phyloP scores from a whole-genome alignment of 1,140 invertebrate genomes.

The Procambarus clarkii region DNA sequence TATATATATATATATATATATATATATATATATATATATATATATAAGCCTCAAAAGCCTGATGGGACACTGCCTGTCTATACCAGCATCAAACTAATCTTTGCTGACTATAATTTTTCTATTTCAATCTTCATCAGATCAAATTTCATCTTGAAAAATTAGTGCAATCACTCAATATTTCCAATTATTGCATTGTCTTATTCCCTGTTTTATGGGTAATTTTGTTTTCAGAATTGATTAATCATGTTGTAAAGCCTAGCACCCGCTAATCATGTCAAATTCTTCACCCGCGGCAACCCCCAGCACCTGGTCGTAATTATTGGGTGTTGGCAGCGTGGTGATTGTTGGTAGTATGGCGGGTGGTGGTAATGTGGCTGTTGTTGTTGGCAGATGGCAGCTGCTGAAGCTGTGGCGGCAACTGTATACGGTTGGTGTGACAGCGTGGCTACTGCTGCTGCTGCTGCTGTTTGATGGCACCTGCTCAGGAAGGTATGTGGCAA shows the following conservation, averaged over 20 bases:
- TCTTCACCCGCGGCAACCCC: conserved; percentile 47
- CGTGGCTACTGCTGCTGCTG: background rate
- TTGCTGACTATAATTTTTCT: conserved; percentile 16
- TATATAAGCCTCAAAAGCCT: too few relatives aligned
- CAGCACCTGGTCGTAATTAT: conserved; percentile 51
- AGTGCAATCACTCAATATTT: conserved; percentile 53
- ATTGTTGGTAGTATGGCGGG: background rate
- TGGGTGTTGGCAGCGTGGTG: conserved; percentile 31
- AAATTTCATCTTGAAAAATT: conserved; percentile 44
- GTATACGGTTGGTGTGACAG: background rate
- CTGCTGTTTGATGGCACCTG: too few relatives aligned
- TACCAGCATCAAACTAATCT: background rate
- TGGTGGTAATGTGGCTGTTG: background rate
- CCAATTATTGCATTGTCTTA: conserved; percentile 41
- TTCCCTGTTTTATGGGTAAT: conserved; percentile 45
- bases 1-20: too few relatives aligned
- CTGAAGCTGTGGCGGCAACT: background rate
- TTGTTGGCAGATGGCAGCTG: background rate
- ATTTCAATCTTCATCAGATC: conserved; percentile 51
- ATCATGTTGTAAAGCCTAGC: conserved; percentile 48
- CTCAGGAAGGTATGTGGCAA: too few relatives aligned
- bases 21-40: too few relatives aligned
- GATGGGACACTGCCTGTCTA: too few relatives aligned
- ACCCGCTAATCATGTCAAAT: conserved; percentile 56
- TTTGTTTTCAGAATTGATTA: conserved; percentile 54